Percentiles rank a stretch among this genome's conserved stretches.
phyloP scores from a whole-genome alignment of 2,888 invertebrate species.

The Pegoplata infirma region DNA sequence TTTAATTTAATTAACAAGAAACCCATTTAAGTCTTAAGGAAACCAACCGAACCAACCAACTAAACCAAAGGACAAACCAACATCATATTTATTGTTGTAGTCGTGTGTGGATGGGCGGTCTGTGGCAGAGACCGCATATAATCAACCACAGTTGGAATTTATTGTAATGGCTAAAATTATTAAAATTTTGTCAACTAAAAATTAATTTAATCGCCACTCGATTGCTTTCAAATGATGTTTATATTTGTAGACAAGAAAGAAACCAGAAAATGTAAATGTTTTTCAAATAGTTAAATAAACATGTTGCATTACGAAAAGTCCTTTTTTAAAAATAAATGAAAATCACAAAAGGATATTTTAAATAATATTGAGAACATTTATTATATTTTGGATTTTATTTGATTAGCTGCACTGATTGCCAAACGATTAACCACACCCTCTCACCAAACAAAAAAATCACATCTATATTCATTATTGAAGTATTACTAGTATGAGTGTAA shows the following conservation, averaged over 20 bases:
- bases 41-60: too few relatives aligned
- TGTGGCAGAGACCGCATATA: conserved; percentile 13
- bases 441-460: conserved; percentile 72
- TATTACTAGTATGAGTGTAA: not conserved
- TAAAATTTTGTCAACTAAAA: conserved; percentile 33
- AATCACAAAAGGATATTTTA: not conserved
- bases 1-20: conserved; percentile 77
- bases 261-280: not conserved
- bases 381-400: conserved; percentile 59
- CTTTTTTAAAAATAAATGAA: not conserved
- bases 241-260: not conserved
- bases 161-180: conserved; percentile 71
- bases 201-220: conserved; percentile 21
- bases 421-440: conserved; percentile 71
- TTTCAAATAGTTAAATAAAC: conserved; percentile 22
- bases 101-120: conserved; percentile 28
- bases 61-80: conserved; percentile 34
- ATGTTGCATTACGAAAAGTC: conserved; percentile 13
- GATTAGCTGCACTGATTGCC: conserved; percentile 68
- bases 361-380: too few relatives aligned
- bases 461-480: conserved; percentile 74
- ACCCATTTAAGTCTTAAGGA: conserved; percentile 68
- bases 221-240: conserved; percentile 13
- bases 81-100: conserved; percentile 44
- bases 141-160: conserved; percentile 68